Percentiles rank a stretch among this genome's conserved stretches.
These are phyloP conservation scores for Philantomba maxwellii DNA, from an alignment of 2,113 vertebrate genomes.

Conservation along the genomic window DNA sequence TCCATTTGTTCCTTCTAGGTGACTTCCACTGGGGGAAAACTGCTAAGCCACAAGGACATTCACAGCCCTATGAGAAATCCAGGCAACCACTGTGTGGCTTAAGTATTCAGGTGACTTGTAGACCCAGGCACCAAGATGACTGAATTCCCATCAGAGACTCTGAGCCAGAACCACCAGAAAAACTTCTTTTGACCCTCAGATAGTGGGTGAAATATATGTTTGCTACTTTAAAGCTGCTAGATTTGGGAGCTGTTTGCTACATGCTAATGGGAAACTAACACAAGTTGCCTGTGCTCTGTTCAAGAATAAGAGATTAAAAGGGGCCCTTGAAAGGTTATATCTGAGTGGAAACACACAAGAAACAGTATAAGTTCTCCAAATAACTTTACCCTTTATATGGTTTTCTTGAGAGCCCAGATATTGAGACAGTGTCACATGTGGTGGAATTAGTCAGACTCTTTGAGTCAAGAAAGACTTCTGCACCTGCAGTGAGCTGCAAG, in stretches of 20 bases:
- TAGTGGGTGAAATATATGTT: neutral
- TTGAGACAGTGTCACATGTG: accelerated
- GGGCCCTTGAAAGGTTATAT: too few relatives aligned
- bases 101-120: neutral
- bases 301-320: neutral
- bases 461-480: neutral
- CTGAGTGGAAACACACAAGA: neutral
- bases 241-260: neutral
- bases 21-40: too few relatives aligned
- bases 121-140: neutral
- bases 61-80: neutral
- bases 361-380: accelerated
- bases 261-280: neutral
- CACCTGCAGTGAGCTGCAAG: accelerated
- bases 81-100: neutral
- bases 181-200: neutral
- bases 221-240: neutral
- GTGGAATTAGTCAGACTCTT: neutral
- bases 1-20: neutral
- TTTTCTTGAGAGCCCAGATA: neutral
- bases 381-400: accelerated
- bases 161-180: neutral
- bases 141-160: neutral
- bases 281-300: neutral
- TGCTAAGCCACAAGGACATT: neutral